Percentiles rank a stretch among this genome's conserved stretches.
Conservation (phyloP, 2,888 invertebrate genomes). For the Schizaphis graminum region DNA sequence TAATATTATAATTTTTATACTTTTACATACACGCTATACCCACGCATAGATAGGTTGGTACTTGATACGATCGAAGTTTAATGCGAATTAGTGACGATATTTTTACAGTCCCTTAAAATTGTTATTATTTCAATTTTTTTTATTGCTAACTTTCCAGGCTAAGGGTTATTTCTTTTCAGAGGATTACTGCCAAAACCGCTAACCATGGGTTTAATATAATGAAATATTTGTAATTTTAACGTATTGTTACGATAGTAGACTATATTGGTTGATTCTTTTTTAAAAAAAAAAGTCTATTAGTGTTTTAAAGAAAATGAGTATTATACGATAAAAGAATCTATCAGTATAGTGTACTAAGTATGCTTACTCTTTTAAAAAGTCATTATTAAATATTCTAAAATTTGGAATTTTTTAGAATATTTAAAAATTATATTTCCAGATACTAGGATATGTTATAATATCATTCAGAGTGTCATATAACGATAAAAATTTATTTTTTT, state of each 20-base stretch:
- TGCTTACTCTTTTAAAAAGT: background rate
- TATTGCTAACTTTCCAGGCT: background rate
- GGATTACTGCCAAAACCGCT: background rate
- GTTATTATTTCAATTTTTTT: background rate
- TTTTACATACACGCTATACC: background rate
- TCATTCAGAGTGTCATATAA: background rate
- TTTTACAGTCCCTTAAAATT: background rate
- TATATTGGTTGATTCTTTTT: no score
- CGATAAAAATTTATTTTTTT: background rate
- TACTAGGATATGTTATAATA: background rate
- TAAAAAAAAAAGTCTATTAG: no score
- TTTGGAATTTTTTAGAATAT: background rate
- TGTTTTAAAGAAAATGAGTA: no score
- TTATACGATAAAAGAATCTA: no score
- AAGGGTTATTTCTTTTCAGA: background rate
- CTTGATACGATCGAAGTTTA: background rate
- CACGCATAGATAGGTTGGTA: background rate
- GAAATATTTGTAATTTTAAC: background rate
- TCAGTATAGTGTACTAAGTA: background rate
- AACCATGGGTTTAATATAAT: background rate
- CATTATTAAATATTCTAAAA: background rate
- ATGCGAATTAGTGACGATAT: background rate
- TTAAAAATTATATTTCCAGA: background rate
- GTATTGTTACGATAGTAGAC: background rate
- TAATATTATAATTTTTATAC: background rate